These are phyloP conservation scores for Agonopterix subpropinquella DNA, from an alignment of 2,888 invertebrate genomes.

Conservation along the genomic window DNA sequence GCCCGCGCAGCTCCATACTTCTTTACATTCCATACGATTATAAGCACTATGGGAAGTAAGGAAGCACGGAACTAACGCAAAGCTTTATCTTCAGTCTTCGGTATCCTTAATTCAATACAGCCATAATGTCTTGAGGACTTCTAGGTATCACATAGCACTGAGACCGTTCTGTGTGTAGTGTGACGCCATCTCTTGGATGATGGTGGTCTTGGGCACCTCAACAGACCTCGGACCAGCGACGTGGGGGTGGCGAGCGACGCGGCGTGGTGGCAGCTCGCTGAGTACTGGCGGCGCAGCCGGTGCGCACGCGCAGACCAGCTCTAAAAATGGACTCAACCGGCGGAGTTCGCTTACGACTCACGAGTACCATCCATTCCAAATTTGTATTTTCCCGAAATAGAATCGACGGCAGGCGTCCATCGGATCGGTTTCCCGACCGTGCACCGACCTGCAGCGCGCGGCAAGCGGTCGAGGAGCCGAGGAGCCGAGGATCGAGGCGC, in stretches of 20 bases:
- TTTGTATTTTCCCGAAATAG: conserved; percentile 90
- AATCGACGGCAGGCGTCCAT: conserved; percentile 70
- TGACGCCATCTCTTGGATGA: conserved; percentile 43
- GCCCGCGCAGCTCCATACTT: conserved; percentile 90
- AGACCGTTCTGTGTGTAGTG: conserved; percentile 11
- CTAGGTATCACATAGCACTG: conserved; percentile 8
- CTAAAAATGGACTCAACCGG: conserved; percentile 74
- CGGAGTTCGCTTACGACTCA: conserved; percentile 71
- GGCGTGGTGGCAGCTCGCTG: conserved; percentile 63
- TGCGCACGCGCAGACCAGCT: conserved; percentile 74
- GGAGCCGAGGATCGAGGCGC: conserved; percentile 11
- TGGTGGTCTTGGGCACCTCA: conserved; percentile 21
- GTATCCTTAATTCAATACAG: conserved; percentile 17
- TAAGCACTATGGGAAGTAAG: conserved; percentile 95
- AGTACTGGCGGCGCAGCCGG: conserved; percentile 63
- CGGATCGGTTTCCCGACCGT: conserved; percentile 69
- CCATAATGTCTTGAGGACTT: conserved; percentile 14
- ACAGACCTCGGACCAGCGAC: conserved; percentile 26
- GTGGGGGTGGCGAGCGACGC: conserved; percentile 63
- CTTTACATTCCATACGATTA: conserved; percentile 97
- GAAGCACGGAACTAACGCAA: conserved; percentile 93
- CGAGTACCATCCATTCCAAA: conserved; percentile 81
- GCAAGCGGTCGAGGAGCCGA: conserved; percentile 18
- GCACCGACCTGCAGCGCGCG: conserved; percentile 35
- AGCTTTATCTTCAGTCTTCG: conserved; percentile 55